Percentiles rank a stretch among this genome's conserved stretches.
phyloP scores from a whole-genome alignment of 2,888 invertebrate species.

The Andrena bucephala region DNA sequence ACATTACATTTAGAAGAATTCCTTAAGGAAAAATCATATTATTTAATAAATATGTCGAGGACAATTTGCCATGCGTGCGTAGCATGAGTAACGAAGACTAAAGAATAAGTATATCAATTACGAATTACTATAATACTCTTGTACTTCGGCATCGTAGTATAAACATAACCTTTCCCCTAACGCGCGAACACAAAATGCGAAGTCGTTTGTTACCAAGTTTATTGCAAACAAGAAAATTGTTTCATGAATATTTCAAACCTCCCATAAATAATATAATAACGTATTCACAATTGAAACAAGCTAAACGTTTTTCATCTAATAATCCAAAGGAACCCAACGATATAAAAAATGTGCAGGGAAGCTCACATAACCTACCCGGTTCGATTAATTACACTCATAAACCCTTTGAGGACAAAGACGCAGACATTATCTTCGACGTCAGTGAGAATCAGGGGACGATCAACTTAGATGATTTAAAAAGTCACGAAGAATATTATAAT shows the following conservation, averaged over 20 bases:
- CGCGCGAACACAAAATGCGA: conserved; percentile 55
- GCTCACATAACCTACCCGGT: conserved; percentile 67
- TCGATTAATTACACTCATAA: conserved; percentile 88
- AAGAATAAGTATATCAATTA: neutral
- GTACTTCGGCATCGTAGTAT: neutral
- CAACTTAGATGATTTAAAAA: conserved; percentile 76
- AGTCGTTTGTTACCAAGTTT: conserved; percentile 61
- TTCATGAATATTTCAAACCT: conserved; percentile 54
- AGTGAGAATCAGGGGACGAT: conserved; percentile 87
- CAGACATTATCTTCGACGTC: conserved; percentile 90
- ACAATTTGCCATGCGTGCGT: too few species aligned
- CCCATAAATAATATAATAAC: conserved; percentile 63
- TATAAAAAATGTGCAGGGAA: conserved; percentile 53
- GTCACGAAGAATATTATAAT: conserved; percentile 85
- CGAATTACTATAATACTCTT: neutral
- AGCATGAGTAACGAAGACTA: too few species aligned
- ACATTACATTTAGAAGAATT: neutral
- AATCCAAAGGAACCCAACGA: conserved; percentile 33
- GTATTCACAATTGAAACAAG: conserved; percentile 58
- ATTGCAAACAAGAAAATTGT: conserved; percentile 60
- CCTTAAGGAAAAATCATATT: too few species aligned
- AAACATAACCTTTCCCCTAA: conserved; percentile 39
- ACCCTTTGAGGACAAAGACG: conserved; percentile 90
- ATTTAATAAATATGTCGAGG: too few species aligned
- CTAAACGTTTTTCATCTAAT: conserved; percentile 58